Percentiles rank a stretch among this genome's conserved stretches.
These are phyloP conservation scores for Odobenus rosmarus DNA, from an alignment of 2,113 vertebrate genomes.

Conservation along the genomic window DNA sequence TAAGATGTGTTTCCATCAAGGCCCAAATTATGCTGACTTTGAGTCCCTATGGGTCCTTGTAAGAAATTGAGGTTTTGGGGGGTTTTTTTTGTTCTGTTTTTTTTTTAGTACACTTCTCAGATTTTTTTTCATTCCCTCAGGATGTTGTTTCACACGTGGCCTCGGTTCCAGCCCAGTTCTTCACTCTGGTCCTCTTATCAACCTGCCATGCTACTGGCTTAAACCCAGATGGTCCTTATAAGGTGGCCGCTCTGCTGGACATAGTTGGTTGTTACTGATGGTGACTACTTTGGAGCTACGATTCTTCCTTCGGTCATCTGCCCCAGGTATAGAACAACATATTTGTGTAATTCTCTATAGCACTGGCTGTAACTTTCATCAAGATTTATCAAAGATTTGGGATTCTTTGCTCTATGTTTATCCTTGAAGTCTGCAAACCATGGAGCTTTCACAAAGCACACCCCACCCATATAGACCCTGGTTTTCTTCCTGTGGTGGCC, in stretches of 20 bases:
- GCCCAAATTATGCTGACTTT: not conserved
- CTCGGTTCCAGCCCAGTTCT: not conserved
- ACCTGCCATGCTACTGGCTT: not conserved
- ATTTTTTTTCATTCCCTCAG: not conserved
- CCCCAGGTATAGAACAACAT: not conserved
- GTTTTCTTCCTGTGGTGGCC: not conserved
- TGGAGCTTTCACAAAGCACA: not conserved
- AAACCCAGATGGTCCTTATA: no score
- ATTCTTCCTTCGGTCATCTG: not conserved
- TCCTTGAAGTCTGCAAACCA: not conserved
- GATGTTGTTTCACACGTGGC: not conserved
- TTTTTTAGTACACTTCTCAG: not conserved
- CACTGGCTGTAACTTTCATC: not conserved
- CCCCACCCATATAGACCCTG: fast-evolving
- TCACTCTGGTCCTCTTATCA: not conserved
- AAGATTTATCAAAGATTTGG: not conserved
- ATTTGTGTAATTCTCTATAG: not conserved
- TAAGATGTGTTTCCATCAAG: not conserved
- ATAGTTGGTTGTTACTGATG: not conserved
- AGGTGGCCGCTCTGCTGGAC: not conserved
- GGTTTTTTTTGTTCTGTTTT: not conserved
- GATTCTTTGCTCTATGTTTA: not conserved
- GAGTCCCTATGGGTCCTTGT: not conserved
- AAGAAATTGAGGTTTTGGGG: not conserved
- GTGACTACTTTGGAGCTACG: not conserved